Evolutionary conservation across 2,113 vertebrate species (phyloP).

Genomic region (Uria aalge): DNA sequence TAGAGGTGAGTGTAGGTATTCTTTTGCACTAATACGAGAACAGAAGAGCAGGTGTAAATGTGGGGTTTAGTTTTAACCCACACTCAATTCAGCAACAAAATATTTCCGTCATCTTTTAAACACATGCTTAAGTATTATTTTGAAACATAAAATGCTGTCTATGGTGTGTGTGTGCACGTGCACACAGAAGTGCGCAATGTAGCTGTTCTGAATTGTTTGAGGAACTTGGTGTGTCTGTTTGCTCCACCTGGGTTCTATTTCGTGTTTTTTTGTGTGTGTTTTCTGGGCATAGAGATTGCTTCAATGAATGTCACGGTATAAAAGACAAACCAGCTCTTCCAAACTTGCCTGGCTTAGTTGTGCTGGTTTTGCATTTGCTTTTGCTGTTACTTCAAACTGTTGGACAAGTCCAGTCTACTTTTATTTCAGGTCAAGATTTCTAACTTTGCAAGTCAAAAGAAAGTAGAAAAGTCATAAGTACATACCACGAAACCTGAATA

Average conservation of each 20-base stretch:
- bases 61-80: not conserved
- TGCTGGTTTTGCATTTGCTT: not conserved
- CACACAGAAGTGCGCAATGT: rapidly evolving
- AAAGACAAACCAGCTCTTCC: not conserved
- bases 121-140: not conserved
- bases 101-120: not conserved
- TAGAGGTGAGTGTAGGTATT: not conserved
- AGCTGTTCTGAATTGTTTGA: not conserved
- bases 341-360: not conserved
- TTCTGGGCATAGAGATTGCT: not conserved
- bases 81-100: not conserved
- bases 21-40: not conserved
- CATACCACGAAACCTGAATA: not conserved
- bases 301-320: not conserved
- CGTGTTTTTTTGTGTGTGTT: not conserved
- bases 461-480: not conserved
- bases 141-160: not conserved
- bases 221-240: not conserved
- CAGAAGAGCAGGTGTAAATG: not conserved
- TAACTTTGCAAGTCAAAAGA: not conserved
- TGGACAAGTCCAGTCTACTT: not conserved
- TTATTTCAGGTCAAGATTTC: not conserved
- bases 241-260: not conserved
- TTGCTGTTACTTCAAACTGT: not conserved
- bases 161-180: rapidly evolving